Conservation (phyloP, 1,140 invertebrate genomes). For the Sarcophaga bullata region DNA sequence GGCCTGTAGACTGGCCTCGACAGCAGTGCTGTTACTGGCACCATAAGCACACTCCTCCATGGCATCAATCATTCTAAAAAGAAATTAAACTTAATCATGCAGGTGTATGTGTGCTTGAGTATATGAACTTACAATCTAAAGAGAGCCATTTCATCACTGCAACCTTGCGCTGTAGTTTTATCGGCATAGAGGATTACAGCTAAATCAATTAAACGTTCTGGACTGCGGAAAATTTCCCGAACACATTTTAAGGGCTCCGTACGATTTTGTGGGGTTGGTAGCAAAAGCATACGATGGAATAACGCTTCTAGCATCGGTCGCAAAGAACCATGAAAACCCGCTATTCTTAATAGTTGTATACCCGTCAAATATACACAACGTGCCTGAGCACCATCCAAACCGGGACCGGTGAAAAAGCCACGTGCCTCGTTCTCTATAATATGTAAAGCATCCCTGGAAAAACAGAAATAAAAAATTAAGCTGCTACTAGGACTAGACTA, state of each 20-base stretch:
- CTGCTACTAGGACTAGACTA: neutral
- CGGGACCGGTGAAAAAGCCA: conserved; percentile 63
- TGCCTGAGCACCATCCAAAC: conserved; percentile 62
- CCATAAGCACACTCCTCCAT: conserved; percentile 82
- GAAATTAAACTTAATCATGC: neutral
- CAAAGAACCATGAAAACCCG: conserved; percentile 84
- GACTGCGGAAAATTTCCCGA: conserved; percentile 78
- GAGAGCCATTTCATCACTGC: conserved; percentile 89
- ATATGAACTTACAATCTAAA: conserved; percentile 82
- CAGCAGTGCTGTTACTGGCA: conserved; percentile 70
- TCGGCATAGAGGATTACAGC: conserved; percentile 78
- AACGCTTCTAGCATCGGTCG: conserved; percentile 90
- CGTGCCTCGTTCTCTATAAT: conserved; percentile 65
- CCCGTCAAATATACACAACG: conserved; percentile 68
- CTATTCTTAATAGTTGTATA: conserved; percentile 85
- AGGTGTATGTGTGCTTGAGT: neutral
- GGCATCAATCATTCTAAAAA: conserved; percentile 84
- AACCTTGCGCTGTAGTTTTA: conserved; percentile 77
- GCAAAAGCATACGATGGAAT: conserved; percentile 90
- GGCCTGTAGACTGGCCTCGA: conserved; percentile 79
- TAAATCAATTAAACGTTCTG: conserved; percentile 77
- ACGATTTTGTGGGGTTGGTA: conserved; percentile 85
- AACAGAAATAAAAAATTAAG: conserved; percentile 3
- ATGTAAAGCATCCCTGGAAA: conserved; percentile 60
- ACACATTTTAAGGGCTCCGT: conserved; percentile 85